phyloP scores from a whole-genome alignment of 1,140 invertebrate genomes.

The Himalopsyche phryganea region DNA sequence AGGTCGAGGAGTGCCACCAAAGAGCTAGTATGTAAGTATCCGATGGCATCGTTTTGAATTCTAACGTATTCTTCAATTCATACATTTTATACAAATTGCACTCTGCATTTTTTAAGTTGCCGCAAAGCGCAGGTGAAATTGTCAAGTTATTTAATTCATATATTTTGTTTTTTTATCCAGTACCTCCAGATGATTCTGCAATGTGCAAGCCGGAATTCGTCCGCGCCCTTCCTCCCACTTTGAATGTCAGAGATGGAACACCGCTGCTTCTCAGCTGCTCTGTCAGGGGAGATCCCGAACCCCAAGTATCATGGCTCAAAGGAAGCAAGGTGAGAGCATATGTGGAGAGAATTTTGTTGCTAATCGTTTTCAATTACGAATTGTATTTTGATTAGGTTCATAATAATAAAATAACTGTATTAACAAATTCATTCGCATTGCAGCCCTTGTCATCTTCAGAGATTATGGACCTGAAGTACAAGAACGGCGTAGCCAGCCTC shows the following conservation, averaged over 20 bases:
- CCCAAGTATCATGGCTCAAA: slow-evolving; percentile 83
- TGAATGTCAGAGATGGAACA: slow-evolving; percentile 77
- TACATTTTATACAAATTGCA: slow-evolving; percentile 1
- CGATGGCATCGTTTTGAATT: too few relatives aligned
- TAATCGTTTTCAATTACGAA: too few relatives aligned
- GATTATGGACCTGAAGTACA: slow-evolving; percentile 88
- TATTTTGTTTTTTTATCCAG: slow-evolving; percentile 46
- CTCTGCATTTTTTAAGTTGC: too few relatives aligned
- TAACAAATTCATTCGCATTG: slow-evolving; percentile 4
- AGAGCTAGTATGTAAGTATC: slow-evolving; percentile 76
- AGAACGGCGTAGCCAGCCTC: slow-evolving; percentile 78
- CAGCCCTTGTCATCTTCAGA: slow-evolving; percentile 68
- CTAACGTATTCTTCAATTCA: too few relatives aligned
- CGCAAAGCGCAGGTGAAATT: too few relatives aligned
- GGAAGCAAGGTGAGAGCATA: slow-evolving; percentile 20
- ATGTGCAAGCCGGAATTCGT: slow-evolving; percentile 84
- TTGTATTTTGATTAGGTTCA: too few relatives aligned
- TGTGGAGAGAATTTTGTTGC: too few relatives aligned
- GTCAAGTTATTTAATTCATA: too few relatives aligned
- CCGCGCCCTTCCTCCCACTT: slow-evolving; percentile 63
- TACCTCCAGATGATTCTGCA: slow-evolving; percentile 76
- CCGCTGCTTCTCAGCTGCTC: slow-evolving; percentile 71
- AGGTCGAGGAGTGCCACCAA: slow-evolving; percentile 86
- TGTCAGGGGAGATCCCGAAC: slow-evolving; percentile 88
- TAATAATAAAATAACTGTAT: not conserved